Base-by-base conservation (phyloP, 2,797 vertebrate species). In the Coregonus sp. region DNA sequence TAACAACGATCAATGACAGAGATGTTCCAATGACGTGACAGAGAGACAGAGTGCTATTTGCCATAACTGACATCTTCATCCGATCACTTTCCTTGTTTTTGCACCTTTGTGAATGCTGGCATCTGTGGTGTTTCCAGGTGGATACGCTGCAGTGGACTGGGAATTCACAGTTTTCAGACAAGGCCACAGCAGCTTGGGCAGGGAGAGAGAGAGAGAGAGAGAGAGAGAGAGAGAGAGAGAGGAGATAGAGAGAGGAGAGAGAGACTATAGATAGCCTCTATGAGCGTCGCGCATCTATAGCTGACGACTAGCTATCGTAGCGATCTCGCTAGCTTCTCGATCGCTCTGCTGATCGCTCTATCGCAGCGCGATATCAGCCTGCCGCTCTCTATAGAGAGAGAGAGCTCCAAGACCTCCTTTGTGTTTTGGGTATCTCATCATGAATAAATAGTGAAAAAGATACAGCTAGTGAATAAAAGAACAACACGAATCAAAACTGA, bases 51-150 rank as follows among this genome's bases (percentile, higher is more conserved):
- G 90, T 90, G 90, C 84, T 90, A 91, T 94, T 93, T 92, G 91
- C 91, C 92, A 93, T 92, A 92, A 93, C 92, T 91, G 91, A 94
- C 91, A 89, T 94, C 94, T 94, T 94, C 89, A 94, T 95, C 90
- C 91, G 75, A 84, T 92, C 87, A 81, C 78, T 84, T 90, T 85
- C 37, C 83, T 85, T 86, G 74, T 66, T 76, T 65, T 20, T 86
- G 81, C 83, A 85, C 84, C 86, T 88, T 85, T 89, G 56, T 83
- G 84, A 90, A 82, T 70, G 86, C 87, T 88, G 89, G 92, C 93
- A 94, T 94, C 93, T 93, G 92, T 77, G 87, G 83, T 84, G 92
- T 95, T 95, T 95, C 93, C 93, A 93, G 88, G 90, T 90, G 89
- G 91, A 91, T 94, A 91, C 93, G 85, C 92, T 81, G 88, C 88